Conservation (phyloP, 2,113 vertebrate species). For the Hippocampus mohnikei region DNA sequence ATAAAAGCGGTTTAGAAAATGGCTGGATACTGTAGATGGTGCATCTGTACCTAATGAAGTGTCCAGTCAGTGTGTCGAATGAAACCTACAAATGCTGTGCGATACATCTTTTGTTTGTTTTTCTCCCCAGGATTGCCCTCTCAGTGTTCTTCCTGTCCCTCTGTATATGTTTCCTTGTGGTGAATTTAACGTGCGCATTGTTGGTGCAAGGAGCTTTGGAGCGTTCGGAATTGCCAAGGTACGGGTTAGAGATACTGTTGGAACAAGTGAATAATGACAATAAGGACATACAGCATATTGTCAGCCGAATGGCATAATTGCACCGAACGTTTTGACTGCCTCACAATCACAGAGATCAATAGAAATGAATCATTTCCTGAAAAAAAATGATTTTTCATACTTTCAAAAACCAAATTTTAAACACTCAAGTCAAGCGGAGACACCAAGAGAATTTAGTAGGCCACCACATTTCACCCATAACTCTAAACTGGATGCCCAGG, state of each 20-base stretch:
- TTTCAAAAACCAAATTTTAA: background rate
- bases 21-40: background rate
- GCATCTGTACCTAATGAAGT: background rate
- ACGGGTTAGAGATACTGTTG: background rate
- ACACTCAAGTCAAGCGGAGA: too few relatives aligned
- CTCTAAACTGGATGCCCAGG: background rate
- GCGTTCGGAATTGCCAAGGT: conserved; percentile 54
- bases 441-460: background rate
- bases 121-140: conserved; percentile 76
- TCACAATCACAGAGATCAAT: too few relatives aligned
- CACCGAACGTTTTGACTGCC: too few relatives aligned
- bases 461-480: background rate
- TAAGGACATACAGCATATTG: background rate
- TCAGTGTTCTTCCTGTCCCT: conserved; percentile 83
- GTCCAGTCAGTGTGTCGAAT: background rate
- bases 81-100: background rate
- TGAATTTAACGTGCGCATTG: conserved; percentile 90
- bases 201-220: conserved; percentile 75
- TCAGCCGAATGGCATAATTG: too few relatives aligned
- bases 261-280: background rate
- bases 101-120: background rate
- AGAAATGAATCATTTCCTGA: too few relatives aligned
- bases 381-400: too few relatives aligned
- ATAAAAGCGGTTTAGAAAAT: too few relatives aligned
- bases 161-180: conserved; percentile 85